Evolutionary conservation across 2,888 invertebrate genomes (phyloP).

Genomic region (Noctua comes): DNA sequence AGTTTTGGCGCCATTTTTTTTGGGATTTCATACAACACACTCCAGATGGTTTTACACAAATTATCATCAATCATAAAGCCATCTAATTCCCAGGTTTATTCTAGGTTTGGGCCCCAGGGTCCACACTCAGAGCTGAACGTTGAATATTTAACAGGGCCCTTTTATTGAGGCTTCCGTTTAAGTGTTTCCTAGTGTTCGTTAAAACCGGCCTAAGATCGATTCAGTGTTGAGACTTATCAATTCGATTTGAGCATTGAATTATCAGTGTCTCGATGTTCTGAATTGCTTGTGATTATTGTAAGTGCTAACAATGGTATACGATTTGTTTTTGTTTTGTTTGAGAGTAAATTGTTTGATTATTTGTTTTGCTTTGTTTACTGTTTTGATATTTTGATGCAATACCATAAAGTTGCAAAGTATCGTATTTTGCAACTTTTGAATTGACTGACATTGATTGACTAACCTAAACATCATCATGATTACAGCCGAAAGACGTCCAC

Average conservation of each 20-base stretch:
- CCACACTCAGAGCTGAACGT: not conserved
- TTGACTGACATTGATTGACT: too few species aligned
- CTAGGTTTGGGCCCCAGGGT: not conserved
- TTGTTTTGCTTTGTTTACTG: not conserved
- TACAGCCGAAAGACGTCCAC: too few species aligned
- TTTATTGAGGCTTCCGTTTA: not conserved
- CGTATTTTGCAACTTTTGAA: not conserved
- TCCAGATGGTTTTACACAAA: not conserved
- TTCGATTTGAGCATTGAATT: conserved; percentile 49
- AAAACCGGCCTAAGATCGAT: conserved; percentile 40
- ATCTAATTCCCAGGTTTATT: not conserved
- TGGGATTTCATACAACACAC: not conserved
- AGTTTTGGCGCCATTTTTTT: not conserved
- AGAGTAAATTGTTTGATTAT: conserved; percentile 1
- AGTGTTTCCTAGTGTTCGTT: not conserved
- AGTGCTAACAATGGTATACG: conserved; percentile 38
- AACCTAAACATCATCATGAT: too few species aligned
- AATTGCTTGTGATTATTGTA: conserved; percentile 56
- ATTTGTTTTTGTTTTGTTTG: conserved; percentile 41
- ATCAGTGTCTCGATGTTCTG: conserved; percentile 48
- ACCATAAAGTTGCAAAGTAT: too few species aligned
- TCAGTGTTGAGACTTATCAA: conserved; percentile 45
- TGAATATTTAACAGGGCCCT: not conserved
- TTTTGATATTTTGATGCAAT: not conserved
- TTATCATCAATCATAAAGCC: not conserved